These are phyloP conservation scores for Coturnix japonica DNA, from an alignment of 2,113 vertebrate species.

Conservation along the genomic window DNA sequence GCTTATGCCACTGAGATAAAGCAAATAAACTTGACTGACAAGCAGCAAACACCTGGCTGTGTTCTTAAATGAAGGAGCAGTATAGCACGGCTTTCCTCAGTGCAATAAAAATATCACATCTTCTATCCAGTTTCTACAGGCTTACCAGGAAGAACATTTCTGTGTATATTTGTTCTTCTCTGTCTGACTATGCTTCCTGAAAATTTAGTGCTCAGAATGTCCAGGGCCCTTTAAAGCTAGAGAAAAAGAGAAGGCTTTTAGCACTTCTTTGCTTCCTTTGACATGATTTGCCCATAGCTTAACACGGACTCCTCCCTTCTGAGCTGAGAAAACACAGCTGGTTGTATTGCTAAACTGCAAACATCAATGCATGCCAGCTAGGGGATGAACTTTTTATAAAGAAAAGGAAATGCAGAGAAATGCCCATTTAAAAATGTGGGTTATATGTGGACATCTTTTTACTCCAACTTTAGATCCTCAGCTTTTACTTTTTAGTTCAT, in stretches of 20 bases:
- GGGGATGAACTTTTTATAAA: neutral
- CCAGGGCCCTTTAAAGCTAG: neutral
- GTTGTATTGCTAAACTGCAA: neutral
- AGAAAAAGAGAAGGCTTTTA: neutral
- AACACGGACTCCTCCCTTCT: neutral
- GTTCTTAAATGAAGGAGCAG: neutral
- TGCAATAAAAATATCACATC: neutral
- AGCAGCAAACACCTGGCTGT: neutral
- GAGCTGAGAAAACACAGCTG: constrained; percentile 4
- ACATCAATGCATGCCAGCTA: neutral
- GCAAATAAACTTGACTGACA: neutral
- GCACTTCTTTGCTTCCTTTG: neutral
- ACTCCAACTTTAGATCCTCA: neutral
- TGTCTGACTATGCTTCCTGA: neutral
- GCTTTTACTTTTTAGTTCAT: neutral
- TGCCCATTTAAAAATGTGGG: neutral
- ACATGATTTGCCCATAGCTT: neutral
- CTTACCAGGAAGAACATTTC: neutral
- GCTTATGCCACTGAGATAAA: neutral
- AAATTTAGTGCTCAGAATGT: neutral
- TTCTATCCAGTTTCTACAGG: neutral
- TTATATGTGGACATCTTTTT: neutral
- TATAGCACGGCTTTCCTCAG: neutral
- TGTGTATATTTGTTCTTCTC: neutral
- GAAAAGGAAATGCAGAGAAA: neutral